Evolutionary conservation across 2,797 vertebrate genomes (phyloP).

Genomic region (Delichon dasypus): DNA sequence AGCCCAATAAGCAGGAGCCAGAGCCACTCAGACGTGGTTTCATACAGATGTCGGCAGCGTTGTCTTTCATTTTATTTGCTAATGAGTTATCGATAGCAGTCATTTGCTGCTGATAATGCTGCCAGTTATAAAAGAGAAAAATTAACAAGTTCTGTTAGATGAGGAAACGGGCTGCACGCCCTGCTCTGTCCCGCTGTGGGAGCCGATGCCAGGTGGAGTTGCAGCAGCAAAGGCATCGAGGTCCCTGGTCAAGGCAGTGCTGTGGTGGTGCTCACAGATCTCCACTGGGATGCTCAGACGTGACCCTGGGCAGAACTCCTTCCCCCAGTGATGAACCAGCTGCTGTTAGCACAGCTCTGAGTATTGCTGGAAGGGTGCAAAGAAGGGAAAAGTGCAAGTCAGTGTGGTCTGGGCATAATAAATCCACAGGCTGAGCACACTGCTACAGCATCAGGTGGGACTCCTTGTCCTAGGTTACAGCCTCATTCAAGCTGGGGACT

Average conservation of each 20-base stretch:
- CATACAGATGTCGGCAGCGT: slow-evolving; percentile 68
- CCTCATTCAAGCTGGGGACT: rapidly evolving
- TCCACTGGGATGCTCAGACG: neutral
- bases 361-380: neutral
- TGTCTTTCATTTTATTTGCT: slow-evolving; percentile 78
- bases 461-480: neutral
- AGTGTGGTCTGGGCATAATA: rapidly evolving
- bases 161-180: neutral
- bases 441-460: neutral
- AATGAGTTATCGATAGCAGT: slow-evolving; percentile 77
- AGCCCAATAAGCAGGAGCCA: slow-evolving; percentile 66
- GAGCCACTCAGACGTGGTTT: slow-evolving; percentile 57
- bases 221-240: neutral
- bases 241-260: neutral
- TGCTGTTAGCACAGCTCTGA: neutral
- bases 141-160: slow-evolving; percentile 60
- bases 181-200: neutral
- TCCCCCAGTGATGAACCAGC: neutral
- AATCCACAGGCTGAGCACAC: neutral
- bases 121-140: slow-evolving; percentile 70
- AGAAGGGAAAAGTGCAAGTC: neutral
- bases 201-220: neutral
- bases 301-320: neutral
- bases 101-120: slow-evolving; percentile 70
- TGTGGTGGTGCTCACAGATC: neutral